These are phyloP conservation scores for Synanthedon tipuliformis DNA, from an alignment of 2,888 invertebrate genomes.

Conservation along the genomic window DNA sequence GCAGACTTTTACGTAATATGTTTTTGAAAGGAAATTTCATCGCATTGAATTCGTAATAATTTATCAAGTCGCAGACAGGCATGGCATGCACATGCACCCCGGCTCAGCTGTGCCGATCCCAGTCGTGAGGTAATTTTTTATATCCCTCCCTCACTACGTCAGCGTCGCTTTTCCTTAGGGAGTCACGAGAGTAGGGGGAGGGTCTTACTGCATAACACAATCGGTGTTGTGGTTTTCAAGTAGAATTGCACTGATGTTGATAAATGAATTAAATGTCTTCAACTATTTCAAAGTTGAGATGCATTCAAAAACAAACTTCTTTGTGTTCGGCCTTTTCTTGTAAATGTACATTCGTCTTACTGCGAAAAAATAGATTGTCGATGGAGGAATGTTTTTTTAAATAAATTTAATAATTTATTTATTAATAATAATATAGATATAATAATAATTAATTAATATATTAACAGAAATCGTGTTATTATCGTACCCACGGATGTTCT, in stretches of 20 bases:
- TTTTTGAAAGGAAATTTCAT: constrained; percentile 40
- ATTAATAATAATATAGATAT: no score
- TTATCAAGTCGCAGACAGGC: constrained; percentile 52
- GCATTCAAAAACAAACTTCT: no score
- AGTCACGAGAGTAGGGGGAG: constrained; percentile 13
- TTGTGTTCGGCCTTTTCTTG: no score
- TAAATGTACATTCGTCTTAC: no score
- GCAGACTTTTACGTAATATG: constrained; percentile 22
- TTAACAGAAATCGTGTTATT: no score
- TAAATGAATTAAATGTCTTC: neutral
- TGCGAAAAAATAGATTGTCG: no score
- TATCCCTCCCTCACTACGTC: constrained; percentile 34
- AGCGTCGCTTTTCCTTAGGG: constrained; percentile 39
- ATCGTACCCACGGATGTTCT: no score
- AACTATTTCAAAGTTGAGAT: no score
- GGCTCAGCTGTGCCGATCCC: constrained; percentile 50
- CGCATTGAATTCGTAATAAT: constrained; percentile 52
- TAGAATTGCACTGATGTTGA: constrained; percentile 15
- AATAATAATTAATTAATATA: no score
- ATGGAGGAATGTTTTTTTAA: no score
- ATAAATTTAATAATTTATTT: no score
- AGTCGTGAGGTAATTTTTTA: constrained; percentile 53
- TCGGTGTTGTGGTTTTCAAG: constrained; percentile 21
- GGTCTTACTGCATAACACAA: constrained; percentile 13
- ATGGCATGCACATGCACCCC: constrained; percentile 54